phyloP scores from a whole-genome alignment of 1,140 invertebrate species.

The Drosophila bocki region DNA sequence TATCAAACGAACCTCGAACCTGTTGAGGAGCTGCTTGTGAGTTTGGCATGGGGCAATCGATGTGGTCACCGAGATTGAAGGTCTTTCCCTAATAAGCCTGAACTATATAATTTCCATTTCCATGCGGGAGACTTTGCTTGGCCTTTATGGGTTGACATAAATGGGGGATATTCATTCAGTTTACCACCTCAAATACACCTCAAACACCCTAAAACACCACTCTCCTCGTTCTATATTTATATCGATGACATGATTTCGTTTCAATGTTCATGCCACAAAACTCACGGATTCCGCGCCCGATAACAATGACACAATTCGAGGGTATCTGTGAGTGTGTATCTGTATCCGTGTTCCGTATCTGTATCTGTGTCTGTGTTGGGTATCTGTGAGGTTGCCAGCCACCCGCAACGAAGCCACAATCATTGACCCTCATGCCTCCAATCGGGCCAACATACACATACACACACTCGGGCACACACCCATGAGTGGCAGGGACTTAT shows the following conservation, averaged over 20 bases:
- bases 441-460: slow-evolving; percentile 19
- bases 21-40: slow-evolving; percentile 32
- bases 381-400: slow-evolving; percentile 35
- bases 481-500: slow-evolving; percentile 41
- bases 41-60: slow-evolving; percentile 39
- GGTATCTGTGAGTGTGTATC: slow-evolving; percentile 19
- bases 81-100: slow-evolving; percentile 37
- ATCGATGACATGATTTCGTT: slow-evolving; percentile 69
- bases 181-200: slow-evolving; percentile 4
- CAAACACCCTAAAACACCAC: slow-evolving; percentile 13
- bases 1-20: slow-evolving; percentile 26
- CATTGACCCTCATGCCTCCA: slow-evolving; percentile 49
- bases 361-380: slow-evolving; percentile 10
- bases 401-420: slow-evolving; percentile 54
- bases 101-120: slow-evolving; percentile 34
- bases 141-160: slow-evolving; percentile 37
- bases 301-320: slow-evolving; percentile 61
- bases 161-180: background rate
- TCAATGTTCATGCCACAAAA: slow-evolving; percentile 69
- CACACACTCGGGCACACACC: background rate
- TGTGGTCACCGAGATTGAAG: slow-evolving; percentile 47
- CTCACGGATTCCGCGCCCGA: slow-evolving; percentile 61
- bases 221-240: slow-evolving; percentile 57
- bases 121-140: slow-evolving; percentile 31
- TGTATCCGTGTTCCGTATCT: slow-evolving; percentile 22